Percentiles rank a stretch among this genome's conserved stretches.
Evolutionary conservation across 64 coral and sea anemone species (phyloP).

Genomic region (Platygyra sinensis): DNA sequence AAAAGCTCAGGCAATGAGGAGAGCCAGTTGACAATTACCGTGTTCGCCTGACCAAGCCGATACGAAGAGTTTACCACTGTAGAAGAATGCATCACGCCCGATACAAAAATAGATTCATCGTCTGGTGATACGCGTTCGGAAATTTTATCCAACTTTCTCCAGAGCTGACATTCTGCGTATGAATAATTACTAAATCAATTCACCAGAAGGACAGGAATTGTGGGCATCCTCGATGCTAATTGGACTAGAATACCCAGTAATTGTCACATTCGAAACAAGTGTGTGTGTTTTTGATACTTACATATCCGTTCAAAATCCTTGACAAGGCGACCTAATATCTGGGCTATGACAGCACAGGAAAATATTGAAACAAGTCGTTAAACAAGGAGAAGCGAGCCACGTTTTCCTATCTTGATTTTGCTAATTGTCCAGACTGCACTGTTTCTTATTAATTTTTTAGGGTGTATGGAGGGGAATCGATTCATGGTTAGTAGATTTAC

Average conservation of each 20-base stretch:
- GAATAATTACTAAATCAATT: constrained; percentile 82
- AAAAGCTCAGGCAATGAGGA: constrained; percentile 41
- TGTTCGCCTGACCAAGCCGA: constrained; percentile 4
- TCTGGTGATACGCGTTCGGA: constrained; percentile 39
- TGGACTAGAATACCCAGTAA: constrained; percentile 74
- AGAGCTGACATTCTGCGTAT: constrained; percentile 50
- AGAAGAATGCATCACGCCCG: constrained; percentile 2
- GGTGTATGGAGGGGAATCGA: constrained; percentile 13
- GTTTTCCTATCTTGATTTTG: constrained; percentile 13
- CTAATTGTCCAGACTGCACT: constrained; percentile 43
- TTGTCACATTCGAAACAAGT: constrained; percentile 86
- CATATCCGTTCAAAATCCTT: constrained; percentile 36
- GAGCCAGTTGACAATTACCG: constrained; percentile 24
- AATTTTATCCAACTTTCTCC: constrained; percentile 52
- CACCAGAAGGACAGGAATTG: constrained; percentile 44
- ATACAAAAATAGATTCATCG: neutral
- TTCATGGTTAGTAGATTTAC: neutral
- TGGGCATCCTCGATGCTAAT: constrained; percentile 70
- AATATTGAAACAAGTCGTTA: constrained; percentile 51
- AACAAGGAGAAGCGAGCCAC: constrained; percentile 12
- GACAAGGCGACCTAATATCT: constrained; percentile 55
- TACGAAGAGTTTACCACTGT: constrained; percentile 20
- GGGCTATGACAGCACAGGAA: constrained; percentile 13
- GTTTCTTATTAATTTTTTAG: constrained; percentile 55
- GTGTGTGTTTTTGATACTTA: constrained; percentile 39